Evolutionary conservation across 1,140 invertebrate species (phyloP).

Genomic region (Ceratosolen solmsi): DNA sequence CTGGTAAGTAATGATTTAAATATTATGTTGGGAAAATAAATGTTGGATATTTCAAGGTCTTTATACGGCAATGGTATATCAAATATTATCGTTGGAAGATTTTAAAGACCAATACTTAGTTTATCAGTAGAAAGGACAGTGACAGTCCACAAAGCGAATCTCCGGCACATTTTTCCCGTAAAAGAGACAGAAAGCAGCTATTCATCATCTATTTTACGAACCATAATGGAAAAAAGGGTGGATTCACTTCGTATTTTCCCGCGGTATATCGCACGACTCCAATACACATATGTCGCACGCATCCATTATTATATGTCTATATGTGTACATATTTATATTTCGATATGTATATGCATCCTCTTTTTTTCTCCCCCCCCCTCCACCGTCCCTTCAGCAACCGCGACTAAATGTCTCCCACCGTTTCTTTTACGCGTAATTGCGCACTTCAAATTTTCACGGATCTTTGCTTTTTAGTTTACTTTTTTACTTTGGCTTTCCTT

Average conservation of each 20-base stretch:
- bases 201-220: not conserved
- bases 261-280: not conserved
- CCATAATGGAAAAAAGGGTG: not conserved
- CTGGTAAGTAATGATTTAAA: not conserved
- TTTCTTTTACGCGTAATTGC: not conserved
- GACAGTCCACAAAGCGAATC: not conserved
- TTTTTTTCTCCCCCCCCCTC: not conserved
- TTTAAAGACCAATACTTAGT: not conserved
- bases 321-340: too few species aligned
- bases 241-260: constrained; percentile 15
- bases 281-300: not conserved
- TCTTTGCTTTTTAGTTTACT: not conserved
- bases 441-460: not conserved
- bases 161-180: constrained; percentile 1
- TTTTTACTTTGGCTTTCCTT: not conserved
- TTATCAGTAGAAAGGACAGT: not conserved
- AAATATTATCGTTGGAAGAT: not conserved
- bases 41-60: not conserved
- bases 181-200: not conserved
- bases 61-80: not conserved
- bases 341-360: not conserved
- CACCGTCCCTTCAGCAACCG: not conserved
- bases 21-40: not conserved
- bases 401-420: not conserved
- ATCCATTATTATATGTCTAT: not conserved